Conservation (phyloP, 2,888 invertebrate genomes). For the Leptopilina myrica region DNA sequence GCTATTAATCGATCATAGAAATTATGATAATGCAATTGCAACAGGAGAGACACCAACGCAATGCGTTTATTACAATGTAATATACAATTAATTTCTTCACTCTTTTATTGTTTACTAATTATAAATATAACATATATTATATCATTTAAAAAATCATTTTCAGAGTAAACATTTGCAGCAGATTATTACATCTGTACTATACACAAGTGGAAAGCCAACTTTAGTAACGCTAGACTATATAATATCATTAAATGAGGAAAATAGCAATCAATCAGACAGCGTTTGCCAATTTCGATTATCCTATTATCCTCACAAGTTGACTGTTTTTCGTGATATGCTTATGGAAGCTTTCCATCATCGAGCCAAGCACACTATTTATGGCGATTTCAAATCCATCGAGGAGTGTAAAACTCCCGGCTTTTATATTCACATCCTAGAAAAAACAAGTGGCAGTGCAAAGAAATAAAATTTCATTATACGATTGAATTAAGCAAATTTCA, state of each 20-base stretch:
- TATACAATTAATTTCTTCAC: background rate
- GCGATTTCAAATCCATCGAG: slow-evolving; percentile 87
- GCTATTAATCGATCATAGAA: slow-evolving; percentile 91
- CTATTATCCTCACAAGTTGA: slow-evolving; percentile 90
- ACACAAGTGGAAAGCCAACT: slow-evolving; percentile 86
- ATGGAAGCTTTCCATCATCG: slow-evolving; percentile 83
- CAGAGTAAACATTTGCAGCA: slow-evolving; percentile 89
- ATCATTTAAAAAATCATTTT: slow-evolving; percentile 52
- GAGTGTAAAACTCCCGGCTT: slow-evolving; percentile 85
- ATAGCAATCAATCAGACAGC: slow-evolving; percentile 68
- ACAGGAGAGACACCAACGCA: slow-evolving; percentile 87
- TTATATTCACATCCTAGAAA: slow-evolving; percentile 91
- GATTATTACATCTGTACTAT: slow-evolving; percentile 90
- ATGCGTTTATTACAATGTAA: slow-evolving; percentile 93
- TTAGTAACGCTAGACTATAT: slow-evolving; percentile 90
- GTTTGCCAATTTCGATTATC: slow-evolving; percentile 90
- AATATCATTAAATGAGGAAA: slow-evolving; percentile 77
- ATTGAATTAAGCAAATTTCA: background rate
- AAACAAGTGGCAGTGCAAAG: slow-evolving; percentile 11
- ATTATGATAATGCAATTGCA: slow-evolving; percentile 90
- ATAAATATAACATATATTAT: background rate
- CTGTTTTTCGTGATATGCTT: slow-evolving; percentile 84
- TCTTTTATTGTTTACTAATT: slow-evolving; percentile 25
- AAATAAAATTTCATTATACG: slow-evolving; percentile 1
- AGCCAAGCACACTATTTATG: slow-evolving; percentile 85